Base-by-base conservation (phyloP, 2,797 vertebrate genomes). In the Eurystomus glaucurus region DNA sequence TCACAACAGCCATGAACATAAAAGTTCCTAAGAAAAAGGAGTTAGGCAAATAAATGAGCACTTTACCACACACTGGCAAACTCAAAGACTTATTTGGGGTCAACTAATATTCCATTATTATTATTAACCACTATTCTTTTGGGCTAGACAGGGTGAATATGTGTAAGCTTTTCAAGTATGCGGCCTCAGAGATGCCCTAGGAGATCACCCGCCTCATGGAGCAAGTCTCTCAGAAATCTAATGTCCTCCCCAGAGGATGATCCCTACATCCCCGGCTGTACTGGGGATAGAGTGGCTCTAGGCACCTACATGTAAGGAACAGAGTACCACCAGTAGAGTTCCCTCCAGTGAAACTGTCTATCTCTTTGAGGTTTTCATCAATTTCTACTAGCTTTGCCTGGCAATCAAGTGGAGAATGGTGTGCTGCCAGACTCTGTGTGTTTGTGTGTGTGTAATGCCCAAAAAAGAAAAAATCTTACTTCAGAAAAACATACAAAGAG, bases 251-350 rank as follows among this genome's bases (percentile, higher is more conserved):
- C 31, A 15, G 4, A 50, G 9, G 18, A 28, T 14, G 69, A 17
- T 45, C 14, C 16, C 45, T 45, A 19, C 45, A 45, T 45, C 45
- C 45, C 57, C 23, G 26, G 37, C 10, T 37, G 5, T 39, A 20
- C 25, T 22, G 8, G 11, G 26, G 3, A 60, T 10, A 3, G 18
- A 3, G 7, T 58, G 3, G 8, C 2, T 1, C 4, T 22, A 62
- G 5, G 7, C 26, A 62, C 7, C 14, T 64, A 13, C 0, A 0
- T 17, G 1, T 33, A 55, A 52, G 11, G 37, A 64, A 51, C 4
- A 4, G 71, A 64, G 64, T n/a, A 9, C 4, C 10, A 51, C 6
- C 9, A 33, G 19, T 2, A 41, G 19, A 71, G n/a, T 37, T 51
- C 7, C 6, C 1, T 76, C 28, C 46, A 3, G 6, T 83, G 80